phyloP scores from a whole-genome alignment of 2,888 invertebrate species.

The Eulithis testata region DNA sequence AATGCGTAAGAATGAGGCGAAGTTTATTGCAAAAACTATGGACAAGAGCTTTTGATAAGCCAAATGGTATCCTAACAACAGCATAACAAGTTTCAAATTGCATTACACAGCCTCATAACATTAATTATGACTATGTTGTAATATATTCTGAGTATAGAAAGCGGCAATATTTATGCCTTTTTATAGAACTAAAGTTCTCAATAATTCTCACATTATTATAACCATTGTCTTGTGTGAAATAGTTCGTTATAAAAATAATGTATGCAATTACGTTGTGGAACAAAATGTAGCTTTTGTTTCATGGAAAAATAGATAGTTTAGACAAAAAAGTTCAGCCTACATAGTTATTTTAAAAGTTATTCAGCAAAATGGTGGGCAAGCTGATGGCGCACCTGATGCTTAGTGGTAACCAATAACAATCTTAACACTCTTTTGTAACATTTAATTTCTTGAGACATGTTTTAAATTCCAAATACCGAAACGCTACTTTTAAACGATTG shows the following conservation, averaged over 20 bases:
- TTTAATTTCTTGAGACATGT: too few species aligned
- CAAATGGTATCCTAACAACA: background rate
- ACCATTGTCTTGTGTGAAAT: constrained; percentile 35
- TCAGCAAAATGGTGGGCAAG: too few species aligned
- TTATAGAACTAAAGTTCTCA: constrained; percentile 28
- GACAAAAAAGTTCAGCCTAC: constrained; percentile 2
- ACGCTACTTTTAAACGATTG: too few species aligned
- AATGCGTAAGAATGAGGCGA: background rate
- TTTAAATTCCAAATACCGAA: too few species aligned
- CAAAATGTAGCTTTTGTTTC: constrained; percentile 14
- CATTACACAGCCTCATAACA: background rate
- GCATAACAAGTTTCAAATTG: background rate
- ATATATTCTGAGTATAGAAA: constrained; percentile 21
- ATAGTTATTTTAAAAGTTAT: background rate
- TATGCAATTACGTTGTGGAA: constrained; percentile 28
- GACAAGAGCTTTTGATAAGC: background rate
- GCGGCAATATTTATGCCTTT: constrained; percentile 27
- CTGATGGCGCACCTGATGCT: too few species aligned
- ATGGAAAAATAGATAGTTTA: constrained; percentile 4
- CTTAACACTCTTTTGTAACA: too few species aligned
- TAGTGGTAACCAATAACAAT: too few species aligned
- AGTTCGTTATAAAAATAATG: constrained; percentile 31
- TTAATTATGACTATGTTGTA: constrained; percentile 1
- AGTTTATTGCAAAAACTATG: background rate
- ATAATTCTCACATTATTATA: constrained; percentile 36